Evolutionary conservation across 2,888 invertebrate genomes (phyloP).

Genomic region (Microctonus aethiopoides): DNA sequence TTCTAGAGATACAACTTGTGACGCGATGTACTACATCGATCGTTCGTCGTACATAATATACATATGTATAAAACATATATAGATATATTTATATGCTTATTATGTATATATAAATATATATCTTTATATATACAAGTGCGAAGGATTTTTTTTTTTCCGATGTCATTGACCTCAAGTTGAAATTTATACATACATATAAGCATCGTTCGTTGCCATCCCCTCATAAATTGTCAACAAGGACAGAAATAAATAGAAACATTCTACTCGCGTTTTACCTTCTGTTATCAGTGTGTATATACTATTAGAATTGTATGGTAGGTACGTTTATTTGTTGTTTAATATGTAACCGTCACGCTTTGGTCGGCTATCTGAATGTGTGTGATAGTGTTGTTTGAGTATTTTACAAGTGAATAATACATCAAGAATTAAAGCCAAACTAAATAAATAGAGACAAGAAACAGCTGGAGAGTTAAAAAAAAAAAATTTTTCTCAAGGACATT

Average conservation of each 20-base stretch:
- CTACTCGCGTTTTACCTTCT: not conserved
- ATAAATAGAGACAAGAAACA: not conserved
- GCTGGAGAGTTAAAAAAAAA: not conserved
- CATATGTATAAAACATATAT: not conserved
- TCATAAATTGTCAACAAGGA: constrained; percentile 7
- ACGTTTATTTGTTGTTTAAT: constrained; percentile 18
- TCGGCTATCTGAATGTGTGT: constrained; percentile 33
- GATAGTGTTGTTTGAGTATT: constrained; percentile 41
- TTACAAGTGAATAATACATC: constrained; percentile 17
- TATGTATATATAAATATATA: not conserved
- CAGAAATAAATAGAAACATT: constrained; percentile 10
- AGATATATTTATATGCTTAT: not conserved
- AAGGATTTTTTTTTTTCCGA: not conserved
- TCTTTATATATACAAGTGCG: not conserved
- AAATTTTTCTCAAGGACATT: constrained; percentile 5
- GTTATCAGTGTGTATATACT: not conserved
- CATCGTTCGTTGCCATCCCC: not conserved
- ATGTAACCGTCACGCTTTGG: constrained; percentile 18
- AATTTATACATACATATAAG: not conserved
- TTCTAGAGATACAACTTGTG: constrained; percentile 7
- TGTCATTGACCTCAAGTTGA: not conserved
- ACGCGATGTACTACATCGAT: constrained; percentile 17
- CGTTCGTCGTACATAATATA: not conserved
- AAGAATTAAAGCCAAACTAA: constrained; percentile 10
- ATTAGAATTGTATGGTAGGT: not conserved